Base-by-base conservation (phyloP, 2,888 invertebrate species). In the Macrophya alboannulata region DNA sequence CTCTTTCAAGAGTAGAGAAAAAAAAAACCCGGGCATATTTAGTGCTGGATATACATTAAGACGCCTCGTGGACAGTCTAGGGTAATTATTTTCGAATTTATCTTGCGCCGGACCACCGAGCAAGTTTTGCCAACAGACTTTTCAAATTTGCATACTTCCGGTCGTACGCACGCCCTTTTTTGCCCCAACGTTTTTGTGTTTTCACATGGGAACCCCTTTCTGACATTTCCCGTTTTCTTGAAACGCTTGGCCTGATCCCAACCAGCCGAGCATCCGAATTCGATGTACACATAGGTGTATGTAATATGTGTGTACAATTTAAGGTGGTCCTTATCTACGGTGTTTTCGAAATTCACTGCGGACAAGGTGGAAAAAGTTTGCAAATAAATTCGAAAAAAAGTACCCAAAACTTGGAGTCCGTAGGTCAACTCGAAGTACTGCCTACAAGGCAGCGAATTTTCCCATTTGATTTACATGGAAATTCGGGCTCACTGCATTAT, bases 71-170 rank as follows among this genome's bases (percentile, higher is more conserved):
- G 84, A 68, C 68, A 83, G 83, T 83, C 83, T 31, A 48, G 83
- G 87, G 89, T 90, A 91, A 93, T 92, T 91, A 91, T 86, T 91
- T 91, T 88, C 88, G 90, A 85, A 93, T 93, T 91, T 88, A 91
- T 93, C 93, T 90, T 89, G 62, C 51, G 37, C 25, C 48, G 40
- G 92, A 91, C 92, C 92, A 92, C 92, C 92, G 87, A 88, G 88
- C 85, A 89, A 91, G 92, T 91, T 91, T 90, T 91, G 89, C 89
- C 90, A 91, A 92, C 90, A 92, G 88, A 87, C 88, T 87, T 89
- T 89, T 85, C 84, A 87, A 87, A 90, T 90, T 91, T 90, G 91
- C 90, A 89, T 91, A 90, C 87, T 91, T 92, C 91, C 91, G 91
- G 91, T 86, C 84, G 84, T 83, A 84, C 86, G 86, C 89, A 89